phyloP scores from a whole-genome alignment of 2,797 vertebrate species.

The Poeciliopsis infans region DNA sequence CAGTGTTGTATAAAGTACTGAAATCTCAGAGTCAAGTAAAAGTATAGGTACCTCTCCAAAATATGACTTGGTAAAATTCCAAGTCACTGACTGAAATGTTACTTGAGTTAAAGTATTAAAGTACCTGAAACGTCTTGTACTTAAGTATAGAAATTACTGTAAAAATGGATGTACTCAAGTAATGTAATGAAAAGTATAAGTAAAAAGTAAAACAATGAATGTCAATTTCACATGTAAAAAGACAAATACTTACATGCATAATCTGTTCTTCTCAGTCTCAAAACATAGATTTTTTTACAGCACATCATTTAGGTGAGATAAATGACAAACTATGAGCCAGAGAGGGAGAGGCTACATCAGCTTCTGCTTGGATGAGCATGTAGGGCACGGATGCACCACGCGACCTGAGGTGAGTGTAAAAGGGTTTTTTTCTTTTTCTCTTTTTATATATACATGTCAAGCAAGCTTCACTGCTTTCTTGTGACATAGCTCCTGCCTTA shows the following conservation, averaged over 20 bases:
- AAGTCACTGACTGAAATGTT: too few species aligned
- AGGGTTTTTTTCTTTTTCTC: conserved; percentile 3
- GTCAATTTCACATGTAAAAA: conserved; percentile 31
- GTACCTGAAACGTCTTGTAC: too few species aligned
- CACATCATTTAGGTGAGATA: conserved; percentile 63
- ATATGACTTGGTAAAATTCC: too few species aligned
- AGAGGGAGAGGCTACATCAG: conserved; percentile 68
- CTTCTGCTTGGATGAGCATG: conserved; percentile 82
- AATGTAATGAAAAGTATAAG: too few species aligned
- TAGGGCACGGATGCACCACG: conserved; percentile 80
- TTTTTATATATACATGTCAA: background rate
- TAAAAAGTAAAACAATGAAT: background rate
- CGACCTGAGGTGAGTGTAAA: conserved; percentile 77
- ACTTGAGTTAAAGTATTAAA: too few species aligned
- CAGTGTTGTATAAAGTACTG: too few species aligned
- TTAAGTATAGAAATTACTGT: too few species aligned
- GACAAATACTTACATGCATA: conserved; percentile 23
- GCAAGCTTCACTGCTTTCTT: conserved; percentile 9
- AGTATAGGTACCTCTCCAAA: too few species aligned
- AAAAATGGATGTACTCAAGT: too few species aligned
- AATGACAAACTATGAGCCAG: conserved; percentile 70
- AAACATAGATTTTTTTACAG: conserved; percentile 46
- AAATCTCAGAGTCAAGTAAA: too few species aligned
- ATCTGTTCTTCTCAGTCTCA: conserved; percentile 10
- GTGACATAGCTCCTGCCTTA: background rate